Base-by-base conservation (phyloP, 2,797 vertebrate species). In the Gila robusta region DNA sequence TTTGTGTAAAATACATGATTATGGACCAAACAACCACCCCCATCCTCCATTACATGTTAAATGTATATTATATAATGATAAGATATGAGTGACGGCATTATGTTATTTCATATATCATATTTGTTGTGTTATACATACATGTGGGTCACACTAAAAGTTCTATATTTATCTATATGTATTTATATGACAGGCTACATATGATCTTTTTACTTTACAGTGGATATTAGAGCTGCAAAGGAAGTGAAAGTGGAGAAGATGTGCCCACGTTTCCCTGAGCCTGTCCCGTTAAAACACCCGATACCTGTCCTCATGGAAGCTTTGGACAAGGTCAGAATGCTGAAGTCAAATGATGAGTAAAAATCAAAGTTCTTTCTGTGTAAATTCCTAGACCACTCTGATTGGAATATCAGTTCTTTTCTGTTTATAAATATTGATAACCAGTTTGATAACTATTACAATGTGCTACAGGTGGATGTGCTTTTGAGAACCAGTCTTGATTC, bases 191-290 rank as follows among this genome's bases (percentile, higher is more conserved):
- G 12, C 2, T 26, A 6, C 1, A 56, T 56, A 14, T 70, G 8
- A 74, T 74, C 1, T 56, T 26, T 56, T 70, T 10, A 32, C 41
- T 11, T 66, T 52, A 54, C 41, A 87, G 84, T 86, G 93, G 93
- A 90, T 76, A 77, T 84, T 54, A 37, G 14, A 14, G 80, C 56
- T 76, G 71, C 85, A 28, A 64, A 87, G 37, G 83, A 85, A 44
- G 56, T 2, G 0, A 78, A 76, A 21, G 82, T 86, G 0, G 93
- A 95, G 32, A 94, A 93, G 88, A 96, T 98, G 95, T 99, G 98
- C 35, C 98, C 98, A 16, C 95, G 90, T 64, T 96, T 96, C n/a
- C 98, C 98, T 0, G 96, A 98, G 37, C 96, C 97, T 0, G 95
- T 96, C 3, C 95, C 96, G 0, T 91, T 99, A 90, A 92, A 94